These are phyloP conservation scores for Nothura maculosa DNA, from an alignment of 2,797 vertebrate species.

Conservation along the genomic window DNA sequence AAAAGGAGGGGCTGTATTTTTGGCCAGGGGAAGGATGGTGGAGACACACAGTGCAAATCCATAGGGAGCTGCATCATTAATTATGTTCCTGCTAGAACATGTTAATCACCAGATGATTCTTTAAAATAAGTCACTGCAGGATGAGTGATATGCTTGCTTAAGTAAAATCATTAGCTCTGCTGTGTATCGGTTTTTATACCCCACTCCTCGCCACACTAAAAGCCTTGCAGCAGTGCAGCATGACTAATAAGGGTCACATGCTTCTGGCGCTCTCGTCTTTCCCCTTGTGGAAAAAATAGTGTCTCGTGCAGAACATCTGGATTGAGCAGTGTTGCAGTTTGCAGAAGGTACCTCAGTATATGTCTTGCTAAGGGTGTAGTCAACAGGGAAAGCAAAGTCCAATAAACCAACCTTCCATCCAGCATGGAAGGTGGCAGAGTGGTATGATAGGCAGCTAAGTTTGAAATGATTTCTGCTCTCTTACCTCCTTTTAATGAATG, in stretches of 20 bases:
- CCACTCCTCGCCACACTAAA: background rate
- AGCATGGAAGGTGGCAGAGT: background rate
- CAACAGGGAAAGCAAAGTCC: background rate
- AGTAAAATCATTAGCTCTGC: background rate
- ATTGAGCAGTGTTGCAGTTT: rapidly evolving
- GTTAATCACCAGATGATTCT: background rate
- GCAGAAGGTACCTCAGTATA: background rate
- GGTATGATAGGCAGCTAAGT: background rate
- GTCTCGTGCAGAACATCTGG: background rate
- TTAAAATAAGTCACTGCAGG: background rate
- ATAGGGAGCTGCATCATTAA: background rate
- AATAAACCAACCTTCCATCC: background rate
- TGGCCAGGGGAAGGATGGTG: background rate
- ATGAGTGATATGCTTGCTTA: background rate
- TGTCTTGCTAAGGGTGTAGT: background rate
- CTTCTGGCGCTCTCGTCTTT: rapidly evolving
- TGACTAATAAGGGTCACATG: background rate
- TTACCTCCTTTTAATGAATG: background rate
- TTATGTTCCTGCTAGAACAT: background rate
- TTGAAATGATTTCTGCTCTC: background rate
- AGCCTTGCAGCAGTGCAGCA: rapidly evolving
- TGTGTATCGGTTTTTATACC: background rate
- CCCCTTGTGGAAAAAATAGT: rapidly evolving
- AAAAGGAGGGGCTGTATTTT: background rate
- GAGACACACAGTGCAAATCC: background rate